phyloP scores from a whole-genome alignment of 2,113 vertebrate species.

The Microtus richardsoni region DNA sequence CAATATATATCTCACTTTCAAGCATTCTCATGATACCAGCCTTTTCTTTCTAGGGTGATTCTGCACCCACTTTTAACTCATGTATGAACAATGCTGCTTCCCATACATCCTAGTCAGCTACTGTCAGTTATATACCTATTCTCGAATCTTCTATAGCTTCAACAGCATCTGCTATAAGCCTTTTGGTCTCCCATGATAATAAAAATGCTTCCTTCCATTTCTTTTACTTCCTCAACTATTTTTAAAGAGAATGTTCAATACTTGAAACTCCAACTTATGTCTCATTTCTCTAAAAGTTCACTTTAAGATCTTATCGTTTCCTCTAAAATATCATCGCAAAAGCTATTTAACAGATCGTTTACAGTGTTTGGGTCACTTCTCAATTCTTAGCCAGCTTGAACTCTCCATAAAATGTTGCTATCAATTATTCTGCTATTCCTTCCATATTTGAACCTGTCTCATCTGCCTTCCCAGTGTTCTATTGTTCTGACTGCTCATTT shows the following conservation, averaged over 20 bases:
- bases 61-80: background rate
- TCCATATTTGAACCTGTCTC: background rate
- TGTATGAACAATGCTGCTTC: background rate
- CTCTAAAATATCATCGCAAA: constrained; percentile 53
- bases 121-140: background rate
- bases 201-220: background rate
- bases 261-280: constrained; percentile 14
- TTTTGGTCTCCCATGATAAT: background rate
- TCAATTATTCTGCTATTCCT: background rate
- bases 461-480: background rate
- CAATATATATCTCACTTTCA: background rate
- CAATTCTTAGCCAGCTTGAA: constrained; percentile 8
- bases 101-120: too few relatives aligned
- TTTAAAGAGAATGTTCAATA: constrained; percentile 40
- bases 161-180: background rate
- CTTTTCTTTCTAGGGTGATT: background rate
- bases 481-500: background rate
- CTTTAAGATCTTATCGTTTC: background rate
- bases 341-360: constrained; percentile 41
- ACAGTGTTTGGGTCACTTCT: constrained; percentile 24
- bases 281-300: constrained; percentile 41
- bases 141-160: background rate
- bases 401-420: constrained; percentile 15
- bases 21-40: background rate
- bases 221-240: background rate